Percentiles rank a stretch among this genome's conserved stretches.
These are phyloP conservation scores for Nasua narica DNA, from an alignment of 2,797 vertebrate species.

Conservation along the genomic window DNA sequence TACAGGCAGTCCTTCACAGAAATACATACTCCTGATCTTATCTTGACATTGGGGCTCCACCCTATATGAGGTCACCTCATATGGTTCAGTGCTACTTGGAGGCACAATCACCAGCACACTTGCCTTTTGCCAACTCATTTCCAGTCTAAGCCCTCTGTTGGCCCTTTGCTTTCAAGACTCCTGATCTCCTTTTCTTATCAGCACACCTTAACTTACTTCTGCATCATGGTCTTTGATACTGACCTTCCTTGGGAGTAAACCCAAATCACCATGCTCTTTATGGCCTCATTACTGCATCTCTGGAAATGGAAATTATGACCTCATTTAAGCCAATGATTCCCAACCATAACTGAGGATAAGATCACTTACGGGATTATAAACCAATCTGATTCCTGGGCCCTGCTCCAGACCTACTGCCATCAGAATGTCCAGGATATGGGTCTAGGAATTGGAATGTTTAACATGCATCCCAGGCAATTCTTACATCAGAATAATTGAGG, in stretches of 20 bases:
- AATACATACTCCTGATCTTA: not conserved
- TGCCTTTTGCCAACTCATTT: conserved; percentile 13
- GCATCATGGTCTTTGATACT: conserved; percentile 1
- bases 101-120: not conserved
- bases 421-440: not conserved
- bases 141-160: not conserved
- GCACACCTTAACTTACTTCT: conserved; percentile 14
- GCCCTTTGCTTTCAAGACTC: conserved; percentile 13
- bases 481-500: not conserved
- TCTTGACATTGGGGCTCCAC: not conserved
- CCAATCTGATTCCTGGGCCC: not conserved
- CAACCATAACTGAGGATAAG: not conserved
- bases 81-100: not conserved
- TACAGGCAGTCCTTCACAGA: not conserved
- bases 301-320: conserved; percentile 39
- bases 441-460: not conserved
- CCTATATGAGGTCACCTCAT: not conserved
- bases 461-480: not conserved
- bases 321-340: conserved; percentile 28
- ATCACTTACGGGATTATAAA: not conserved
- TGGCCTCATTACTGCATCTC: conserved; percentile 15
- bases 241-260: conserved; percentile 12
- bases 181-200: conserved; percentile 34
- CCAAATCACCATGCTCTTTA: conserved; percentile 17
- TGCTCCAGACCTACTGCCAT: not conserved